Base-by-base conservation (phyloP, 2,888 invertebrate genomes). In the Lycia hirtaria region DNA sequence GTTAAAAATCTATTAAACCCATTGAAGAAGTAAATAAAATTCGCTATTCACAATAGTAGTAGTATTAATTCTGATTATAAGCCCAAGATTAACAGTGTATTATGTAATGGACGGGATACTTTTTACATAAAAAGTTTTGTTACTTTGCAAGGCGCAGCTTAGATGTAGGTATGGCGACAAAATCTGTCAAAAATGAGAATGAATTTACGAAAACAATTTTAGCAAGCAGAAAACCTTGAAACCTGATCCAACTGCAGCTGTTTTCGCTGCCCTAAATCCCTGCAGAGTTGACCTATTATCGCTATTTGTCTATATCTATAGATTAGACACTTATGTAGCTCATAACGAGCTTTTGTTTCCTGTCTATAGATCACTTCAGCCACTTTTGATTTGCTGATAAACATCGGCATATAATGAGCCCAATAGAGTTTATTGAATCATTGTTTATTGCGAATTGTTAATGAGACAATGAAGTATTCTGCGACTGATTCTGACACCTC, bases 401-500 rank as follows among this genome's bases (percentile, higher is more conserved):
- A 38, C 30, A 53, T 45, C 24, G 30, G 15, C 30, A 20, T 32
- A 50, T 32, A 40, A 48, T 43, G 44, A 64, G 35, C 40, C 40
- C 19, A 15, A 22, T 35, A 14, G 33, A 35, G 28, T 48, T 30
- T 49, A 44, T 56, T 14, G 37, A 56, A 51, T 50, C 37, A 56
- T 56, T 51, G 50, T 56, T n/a, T 38, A 32, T 33, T 38, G 24
- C 14, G 28, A 52, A 58, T 30, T 52, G 65, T 80, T 78, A 76
- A 70, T 56, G 76, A 77, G 80, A 87, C 87, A 86, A 87, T 86
- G 80, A 82, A 80, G 78, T 81, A 82, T 85, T 83, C 77, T 67
- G 78, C 72, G 66, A 67, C 65, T 60, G 62, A 43, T 43, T 28
- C 47, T 33, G 40, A 37, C 61, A 53, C 6, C 52, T 15, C 45